A percentile compares a stretch with the other conserved stretches of the same genome.
These are phyloP conservation scores for Clanis bilineata DNA, from an alignment of 2,888 invertebrate species.

Conservation along the genomic window DNA sequence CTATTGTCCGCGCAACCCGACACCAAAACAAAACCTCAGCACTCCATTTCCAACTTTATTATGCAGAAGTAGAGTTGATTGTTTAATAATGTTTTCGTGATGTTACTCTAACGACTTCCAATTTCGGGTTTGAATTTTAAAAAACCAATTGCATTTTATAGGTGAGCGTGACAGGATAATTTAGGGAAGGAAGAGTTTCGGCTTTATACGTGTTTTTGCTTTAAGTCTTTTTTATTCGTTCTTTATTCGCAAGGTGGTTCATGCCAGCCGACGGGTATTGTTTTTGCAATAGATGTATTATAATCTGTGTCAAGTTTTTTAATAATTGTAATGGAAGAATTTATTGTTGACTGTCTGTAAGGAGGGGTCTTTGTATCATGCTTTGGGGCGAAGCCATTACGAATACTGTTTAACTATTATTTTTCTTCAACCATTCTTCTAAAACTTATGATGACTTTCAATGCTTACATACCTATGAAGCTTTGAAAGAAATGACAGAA, in stretches of 20 bases:
- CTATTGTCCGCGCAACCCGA: constrained; percentile 76
- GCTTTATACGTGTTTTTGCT: constrained; percentile 46
- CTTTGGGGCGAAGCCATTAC: too few relatives aligned
- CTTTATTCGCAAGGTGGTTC: constrained; percentile 37
- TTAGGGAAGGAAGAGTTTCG: constrained; percentile 71
- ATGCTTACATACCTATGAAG: too few relatives aligned
- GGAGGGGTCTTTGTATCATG: background rate
- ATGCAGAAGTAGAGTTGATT: constrained; percentile 17
- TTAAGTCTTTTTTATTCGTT: constrained; percentile 26
- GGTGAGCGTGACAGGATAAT: constrained; percentile 81
- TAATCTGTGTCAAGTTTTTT: constrained; percentile 5
- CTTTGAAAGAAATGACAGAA: too few relatives aligned
- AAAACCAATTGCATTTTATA: constrained; percentile 81
- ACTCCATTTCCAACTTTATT: constrained; percentile 27
- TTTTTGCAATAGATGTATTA: constrained; percentile 42
- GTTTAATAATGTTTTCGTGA: constrained; percentile 20
- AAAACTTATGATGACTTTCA: too few relatives aligned
- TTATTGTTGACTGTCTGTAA: background rate
- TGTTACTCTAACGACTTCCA: constrained; percentile 70
- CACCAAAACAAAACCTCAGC: constrained; percentile 47
- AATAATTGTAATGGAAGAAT: background rate
- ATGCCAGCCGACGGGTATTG: constrained; percentile 41
- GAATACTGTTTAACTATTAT: too few relatives aligned
- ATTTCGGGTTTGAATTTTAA: constrained; percentile 60
- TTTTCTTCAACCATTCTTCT: too few relatives aligned